Evolutionary conservation across 2,797 vertebrate species (phyloP).

Genomic region (Rhinoraja longicauda): DNA sequence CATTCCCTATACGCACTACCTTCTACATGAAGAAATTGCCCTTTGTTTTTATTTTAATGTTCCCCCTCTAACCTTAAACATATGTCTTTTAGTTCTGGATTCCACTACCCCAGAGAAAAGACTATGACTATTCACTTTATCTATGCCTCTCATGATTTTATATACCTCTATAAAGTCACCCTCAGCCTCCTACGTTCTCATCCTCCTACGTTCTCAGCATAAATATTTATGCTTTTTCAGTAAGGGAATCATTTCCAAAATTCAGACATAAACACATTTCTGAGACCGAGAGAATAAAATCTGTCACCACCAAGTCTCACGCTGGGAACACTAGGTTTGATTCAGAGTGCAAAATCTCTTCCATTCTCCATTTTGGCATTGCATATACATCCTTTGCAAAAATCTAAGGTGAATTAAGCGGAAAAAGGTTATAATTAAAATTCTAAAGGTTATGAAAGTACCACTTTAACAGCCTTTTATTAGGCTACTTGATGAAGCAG

Average conservation of each 20-base stretch:
- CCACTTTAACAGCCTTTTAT: neutral
- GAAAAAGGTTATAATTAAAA: neutral
- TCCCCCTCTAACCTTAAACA: too few relatives aligned
- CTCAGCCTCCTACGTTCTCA: too few relatives aligned
- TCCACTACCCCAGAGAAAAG: too few relatives aligned
- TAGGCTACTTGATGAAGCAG: neutral
- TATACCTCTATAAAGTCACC: too few relatives aligned
- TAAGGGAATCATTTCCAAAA: neutral
- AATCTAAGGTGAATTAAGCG: neutral
- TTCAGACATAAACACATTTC: neutral
- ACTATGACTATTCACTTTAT: too few relatives aligned
- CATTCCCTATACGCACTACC: too few relatives aligned
- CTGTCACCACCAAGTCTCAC: neutral
- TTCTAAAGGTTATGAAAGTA: neutral
- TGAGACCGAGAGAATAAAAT: neutral
- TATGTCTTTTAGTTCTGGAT: too few relatives aligned
- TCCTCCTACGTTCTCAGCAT: too few relatives aligned
- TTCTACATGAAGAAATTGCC: too few relatives aligned
- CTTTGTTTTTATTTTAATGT: too few relatives aligned
- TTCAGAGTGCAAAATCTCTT: neutral
- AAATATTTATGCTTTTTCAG: neutral
- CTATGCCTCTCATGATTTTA: too few relatives aligned
- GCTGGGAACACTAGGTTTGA: neutral
- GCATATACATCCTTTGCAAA: neutral
- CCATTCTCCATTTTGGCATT: neutral